Evolutionary conservation across 2,113 vertebrate species (phyloP).

Genomic region (Tychaedon coryphoeus): DNA sequence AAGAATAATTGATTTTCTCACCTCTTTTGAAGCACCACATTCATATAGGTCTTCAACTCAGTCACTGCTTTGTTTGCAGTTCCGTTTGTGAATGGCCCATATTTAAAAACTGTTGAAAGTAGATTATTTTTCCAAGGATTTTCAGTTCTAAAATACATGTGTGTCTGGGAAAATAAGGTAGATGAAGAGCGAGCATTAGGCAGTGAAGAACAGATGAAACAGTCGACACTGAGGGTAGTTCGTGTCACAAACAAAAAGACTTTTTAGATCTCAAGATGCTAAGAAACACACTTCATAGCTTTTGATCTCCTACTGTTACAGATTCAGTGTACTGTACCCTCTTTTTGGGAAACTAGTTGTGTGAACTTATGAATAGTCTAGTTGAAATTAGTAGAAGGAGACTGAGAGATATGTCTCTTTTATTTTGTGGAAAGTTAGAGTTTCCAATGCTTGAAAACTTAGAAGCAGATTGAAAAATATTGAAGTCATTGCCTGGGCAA

Average conservation of each 20-base stretch:
- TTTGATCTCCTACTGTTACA: background rate
- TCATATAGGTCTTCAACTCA: background rate
- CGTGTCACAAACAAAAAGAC: background rate
- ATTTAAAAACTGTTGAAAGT: background rate
- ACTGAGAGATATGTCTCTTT: background rate
- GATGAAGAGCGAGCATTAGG: background rate
- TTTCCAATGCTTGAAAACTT: background rate
- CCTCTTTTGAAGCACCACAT: background rate
- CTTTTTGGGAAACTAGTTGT: background rate
- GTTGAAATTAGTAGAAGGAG: background rate
- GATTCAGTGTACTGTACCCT: background rate
- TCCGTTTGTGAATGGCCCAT: accelerated
- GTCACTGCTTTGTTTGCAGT: background rate
- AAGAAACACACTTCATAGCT: background rate
- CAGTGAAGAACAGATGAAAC: background rate
- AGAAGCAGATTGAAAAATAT: background rate
- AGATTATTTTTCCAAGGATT: background rate
- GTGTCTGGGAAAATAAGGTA: background rate
- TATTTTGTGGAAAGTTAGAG: background rate
- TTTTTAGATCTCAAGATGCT: background rate
- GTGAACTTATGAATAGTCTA: background rate
- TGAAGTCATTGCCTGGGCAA: background rate
- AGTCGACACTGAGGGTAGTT: background rate
- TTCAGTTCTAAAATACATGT: background rate
- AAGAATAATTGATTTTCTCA: background rate